These are phyloP conservation scores for Poecilia latipinna DNA, from an alignment of 2,113 vertebrate genomes.

Conservation along the genomic window DNA sequence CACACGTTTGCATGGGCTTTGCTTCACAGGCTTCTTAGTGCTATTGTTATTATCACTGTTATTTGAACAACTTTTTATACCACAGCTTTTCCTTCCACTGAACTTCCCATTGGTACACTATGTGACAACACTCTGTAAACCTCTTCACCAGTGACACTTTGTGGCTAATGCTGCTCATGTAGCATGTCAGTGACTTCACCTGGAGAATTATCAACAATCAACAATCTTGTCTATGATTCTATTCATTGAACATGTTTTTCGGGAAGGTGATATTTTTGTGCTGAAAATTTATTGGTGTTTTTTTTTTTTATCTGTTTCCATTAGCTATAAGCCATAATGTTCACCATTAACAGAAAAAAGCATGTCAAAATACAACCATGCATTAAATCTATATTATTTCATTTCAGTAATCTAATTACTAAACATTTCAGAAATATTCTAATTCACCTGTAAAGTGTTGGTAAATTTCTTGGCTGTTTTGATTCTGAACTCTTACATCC, in stretches of 20 bases:
- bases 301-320: too few relatives aligned
- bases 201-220: not conserved
- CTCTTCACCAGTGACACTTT: not conserved
- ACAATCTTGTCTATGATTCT: not conserved
- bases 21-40: not conserved
- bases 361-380: too few relatives aligned
- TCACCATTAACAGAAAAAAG: too few relatives aligned
- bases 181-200: not conserved
- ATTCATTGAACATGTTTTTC: too few relatives aligned
- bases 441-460: too few relatives aligned
- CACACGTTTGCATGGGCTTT: not conserved
- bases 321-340: too few relatives aligned
- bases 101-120: not conserved
- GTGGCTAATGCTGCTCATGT: too few relatives aligned
- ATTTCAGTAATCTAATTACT: too few relatives aligned
- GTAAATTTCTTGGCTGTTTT: too few relatives aligned
- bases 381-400: too few relatives aligned
- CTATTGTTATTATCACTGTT: not conserved
- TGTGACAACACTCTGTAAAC: not conserved
- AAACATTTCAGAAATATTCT: too few relatives aligned
- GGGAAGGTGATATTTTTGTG: not conserved
- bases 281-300: not conserved
- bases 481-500: conserved; percentile 14
- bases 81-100: not conserved
- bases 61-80: not conserved